phyloP scores from a whole-genome alignment of 2,888 invertebrate species.

The Xylota sylvarum region DNA sequence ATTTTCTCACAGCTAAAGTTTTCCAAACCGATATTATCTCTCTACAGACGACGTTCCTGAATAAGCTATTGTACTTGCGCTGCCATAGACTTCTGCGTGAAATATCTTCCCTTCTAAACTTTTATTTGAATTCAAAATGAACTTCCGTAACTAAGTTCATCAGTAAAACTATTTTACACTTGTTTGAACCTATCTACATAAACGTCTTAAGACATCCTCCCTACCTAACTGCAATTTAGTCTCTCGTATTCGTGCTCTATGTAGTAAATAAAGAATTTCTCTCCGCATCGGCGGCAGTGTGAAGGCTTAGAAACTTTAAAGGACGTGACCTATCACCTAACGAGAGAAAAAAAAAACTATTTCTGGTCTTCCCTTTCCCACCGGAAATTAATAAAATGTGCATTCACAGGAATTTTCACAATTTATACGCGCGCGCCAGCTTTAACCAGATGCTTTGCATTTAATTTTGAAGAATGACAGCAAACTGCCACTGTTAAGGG shows the following conservation, averaged over 20 bases:
- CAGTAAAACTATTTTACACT: neutral
- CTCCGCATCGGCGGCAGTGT: neutral
- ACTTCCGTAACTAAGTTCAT: slow-evolving; percentile 11
- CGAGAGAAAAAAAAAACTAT: slow-evolving; percentile 20
- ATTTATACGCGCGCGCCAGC: slow-evolving; percentile 4
- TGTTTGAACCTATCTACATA: neutral
- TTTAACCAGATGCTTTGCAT: slow-evolving; percentile 17
- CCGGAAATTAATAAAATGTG: slow-evolving; percentile 20
- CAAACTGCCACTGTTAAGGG: neutral
- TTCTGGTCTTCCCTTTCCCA: slow-evolving; percentile 22
- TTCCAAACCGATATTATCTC: neutral
- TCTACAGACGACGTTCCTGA: neutral
- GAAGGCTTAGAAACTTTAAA: neutral
- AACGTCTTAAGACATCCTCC: neutral
- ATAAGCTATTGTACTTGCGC: neutral
- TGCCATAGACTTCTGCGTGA: neutral
- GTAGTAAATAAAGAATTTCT: slow-evolving; percentile 2
- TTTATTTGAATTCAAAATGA: slow-evolving; percentile 19
- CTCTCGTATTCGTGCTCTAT: neutral
- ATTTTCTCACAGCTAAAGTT: neutral
- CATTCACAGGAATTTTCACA: slow-evolving; percentile 8
- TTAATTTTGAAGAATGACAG: slow-evolving; percentile 23
- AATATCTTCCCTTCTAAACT: neutral
- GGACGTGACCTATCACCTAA: neutral
- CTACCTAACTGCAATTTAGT: neutral